Base-by-base conservation (phyloP, 1,140 invertebrate species). In the Papilio dardanus region DNA sequence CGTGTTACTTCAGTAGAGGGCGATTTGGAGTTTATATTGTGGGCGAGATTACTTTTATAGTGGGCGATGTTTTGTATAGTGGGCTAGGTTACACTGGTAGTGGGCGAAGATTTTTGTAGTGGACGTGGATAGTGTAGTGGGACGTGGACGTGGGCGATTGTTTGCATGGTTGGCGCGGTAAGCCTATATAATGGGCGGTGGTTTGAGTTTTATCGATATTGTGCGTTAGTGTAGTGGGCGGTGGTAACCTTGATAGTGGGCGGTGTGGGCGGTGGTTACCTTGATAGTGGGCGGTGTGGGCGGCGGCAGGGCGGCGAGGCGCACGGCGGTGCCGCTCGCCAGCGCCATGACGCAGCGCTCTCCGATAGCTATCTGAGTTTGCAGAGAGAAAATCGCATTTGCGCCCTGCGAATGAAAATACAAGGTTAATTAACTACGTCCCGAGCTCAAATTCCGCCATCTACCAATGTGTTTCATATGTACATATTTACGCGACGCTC, bases 261-360 rank as follows among this genome's bases (percentile, higher is more conserved):
- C 65, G 88, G n/a, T 46, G 5, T n/a, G 89, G 5, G 88, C 95
- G 1, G 97, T 30, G 12, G 21, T 14, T 28, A 88, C 89, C 83
- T 91, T 91, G 21, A 91, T 86, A 12, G 82, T 82, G 6, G 89
- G 91, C 65, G 89, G 88, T 16, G 84, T 62, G 33, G 88, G 91
- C 3, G 88, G 95, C 2, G 97, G 97, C 31, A 99, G 88, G 0
- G 97, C 95, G 0, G 95, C 94, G 1, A 98, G 88, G 82, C 95
- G 97, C 2, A 97, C 94, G 14, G 96, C 98, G 0, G 98, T 99
- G 2, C 97, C 98, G 37, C 97, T 97, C 12, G 98, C 98, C 79
- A 98, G 95, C 1, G 97, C 97, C 78, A 98, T 95, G 28, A 99
- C 95, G 86, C 98, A 95, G 46, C 96, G 96, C 84, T 99, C 98